Percentiles rank a stretch among this genome's conserved stretches.
Evolutionary conservation across 2,113 vertebrate species (phyloP).

Genomic region (Typhlomys cinereus): DNA sequence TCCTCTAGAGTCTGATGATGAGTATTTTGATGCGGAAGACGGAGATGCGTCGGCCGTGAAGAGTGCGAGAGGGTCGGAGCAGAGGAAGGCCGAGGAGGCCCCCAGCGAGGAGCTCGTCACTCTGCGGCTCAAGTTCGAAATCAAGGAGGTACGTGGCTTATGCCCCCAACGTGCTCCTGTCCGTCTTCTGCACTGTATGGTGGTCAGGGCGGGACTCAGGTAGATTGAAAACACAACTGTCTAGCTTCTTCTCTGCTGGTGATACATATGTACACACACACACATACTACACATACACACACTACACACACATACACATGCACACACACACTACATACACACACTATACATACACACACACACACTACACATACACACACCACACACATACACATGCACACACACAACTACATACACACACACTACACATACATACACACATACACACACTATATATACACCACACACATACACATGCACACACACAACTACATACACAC

Average conservation of each 20-base stretch:
- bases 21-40: constrained; percentile 86
- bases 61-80: constrained; percentile 59
- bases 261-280: not conserved
- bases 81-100: constrained; percentile 56
- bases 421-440: no score
- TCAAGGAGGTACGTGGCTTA: constrained; percentile 88
- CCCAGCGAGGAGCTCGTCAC: constrained; percentile 90
- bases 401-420: no score
- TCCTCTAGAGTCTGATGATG: constrained; percentile 86
- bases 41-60: constrained; percentile 20
- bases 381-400: no score
- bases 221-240: not conserved
- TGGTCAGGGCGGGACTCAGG: not conserved
- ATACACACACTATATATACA: no score
- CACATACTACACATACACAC: no score
- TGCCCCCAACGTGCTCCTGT: not conserved
- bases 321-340: no score
- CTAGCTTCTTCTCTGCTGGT: not conserved
- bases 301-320: no score
- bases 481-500: no score
- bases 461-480: no score
- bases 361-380: no score
- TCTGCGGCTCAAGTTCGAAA: constrained; percentile 94
- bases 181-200: not conserved
- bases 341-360: no score